These are phyloP conservation scores for Dendroctonus valens DNA, from an alignment of 1,140 invertebrate genomes.

Conservation along the genomic window DNA sequence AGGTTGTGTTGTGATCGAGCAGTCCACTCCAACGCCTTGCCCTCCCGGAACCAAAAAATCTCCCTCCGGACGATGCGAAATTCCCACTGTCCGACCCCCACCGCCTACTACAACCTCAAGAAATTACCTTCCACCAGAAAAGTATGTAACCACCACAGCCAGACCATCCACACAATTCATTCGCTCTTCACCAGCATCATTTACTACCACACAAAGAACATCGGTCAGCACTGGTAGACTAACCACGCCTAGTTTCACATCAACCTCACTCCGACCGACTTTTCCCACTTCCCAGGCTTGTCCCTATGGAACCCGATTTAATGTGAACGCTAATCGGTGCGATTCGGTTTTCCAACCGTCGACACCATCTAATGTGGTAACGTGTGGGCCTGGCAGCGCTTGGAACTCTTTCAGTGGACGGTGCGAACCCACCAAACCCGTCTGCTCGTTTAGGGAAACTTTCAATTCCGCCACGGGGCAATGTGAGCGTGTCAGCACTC, in stretches of 20 bases:
- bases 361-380: neutral
- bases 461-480: conserved; percentile 14
- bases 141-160: conserved; percentile 31
- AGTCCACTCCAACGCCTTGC: conserved; percentile 13
- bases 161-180: conserved; percentile 25
- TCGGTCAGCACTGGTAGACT: conserved; percentile 14
- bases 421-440: conserved; percentile 8
- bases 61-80: conserved; percentile 27
- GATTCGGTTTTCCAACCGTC: conserved; percentile 18
- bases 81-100: conserved; percentile 15
- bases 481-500: conserved; percentile 10
- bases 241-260: conserved; percentile 11
- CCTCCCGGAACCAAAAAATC: conserved; percentile 28
- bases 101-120: conserved; percentile 17
- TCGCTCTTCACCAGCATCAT: conserved; percentile 31
- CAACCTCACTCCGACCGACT: conserved; percentile 7
- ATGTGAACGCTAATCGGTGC: conserved; percentile 19
- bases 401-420: conserved; percentile 17
- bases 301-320: conserved; percentile 26
- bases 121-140: conserved; percentile 32
- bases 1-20: conserved; percentile 8
- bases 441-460: conserved; percentile 12
- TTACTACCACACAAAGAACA: conserved; percentile 30
- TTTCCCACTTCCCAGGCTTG: conserved; percentile 26
- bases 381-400: conserved; percentile 8